Percentiles rank a stretch among this genome's conserved stretches.
Conservation (phyloP, 2,797 vertebrate genomes). For the Lutjanus campechanus region DNA sequence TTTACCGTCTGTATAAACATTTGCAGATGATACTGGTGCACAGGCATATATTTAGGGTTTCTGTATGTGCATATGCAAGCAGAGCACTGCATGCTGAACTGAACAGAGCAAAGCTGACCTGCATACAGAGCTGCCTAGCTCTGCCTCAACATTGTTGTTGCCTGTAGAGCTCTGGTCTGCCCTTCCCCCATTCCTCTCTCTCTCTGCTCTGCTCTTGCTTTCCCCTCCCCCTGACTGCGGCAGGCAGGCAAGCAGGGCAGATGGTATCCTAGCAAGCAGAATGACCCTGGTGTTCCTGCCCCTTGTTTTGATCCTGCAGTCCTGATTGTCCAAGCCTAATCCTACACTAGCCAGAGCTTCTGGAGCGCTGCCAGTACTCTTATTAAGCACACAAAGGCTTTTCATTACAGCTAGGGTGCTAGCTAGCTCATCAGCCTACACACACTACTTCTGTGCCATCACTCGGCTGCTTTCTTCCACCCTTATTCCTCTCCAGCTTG, state of each 20-base stretch:
- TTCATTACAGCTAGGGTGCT: constrained; percentile 87
- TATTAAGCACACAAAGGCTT: constrained; percentile 94
- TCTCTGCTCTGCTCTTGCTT: constrained; percentile 64
- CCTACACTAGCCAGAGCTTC: constrained; percentile 89
- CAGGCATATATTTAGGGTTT: constrained; percentile 39
- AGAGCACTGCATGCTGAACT: constrained; percentile 57
- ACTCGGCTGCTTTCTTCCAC: constrained; percentile 59
- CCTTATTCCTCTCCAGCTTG: constrained; percentile 34
- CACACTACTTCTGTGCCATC: constrained; percentile 73
- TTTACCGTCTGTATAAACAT: constrained; percentile 26
- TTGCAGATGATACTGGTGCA: constrained; percentile 30
- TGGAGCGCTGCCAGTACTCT: constrained; percentile 89
- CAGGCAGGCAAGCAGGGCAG: constrained; percentile 88
- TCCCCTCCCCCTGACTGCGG: constrained; percentile 92
- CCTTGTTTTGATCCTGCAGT: constrained; percentile 93
- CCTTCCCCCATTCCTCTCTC: constrained; percentile 78
- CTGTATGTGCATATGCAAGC: constrained; percentile 45
- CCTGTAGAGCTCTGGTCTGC: constrained; percentile 78
- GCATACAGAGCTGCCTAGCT: constrained; percentile 73
- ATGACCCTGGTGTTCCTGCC: constrained; percentile 93
- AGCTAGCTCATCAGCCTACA: constrained; percentile 76
- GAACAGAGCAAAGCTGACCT: constrained; percentile 71
- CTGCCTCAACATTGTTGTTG: constrained; percentile 79
- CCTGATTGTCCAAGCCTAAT: constrained; percentile 94
- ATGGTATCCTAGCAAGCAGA: constrained; percentile 92